Base-by-base conservation (phyloP, 2,797 vertebrate species). In the Loriculus beryllinus region DNA sequence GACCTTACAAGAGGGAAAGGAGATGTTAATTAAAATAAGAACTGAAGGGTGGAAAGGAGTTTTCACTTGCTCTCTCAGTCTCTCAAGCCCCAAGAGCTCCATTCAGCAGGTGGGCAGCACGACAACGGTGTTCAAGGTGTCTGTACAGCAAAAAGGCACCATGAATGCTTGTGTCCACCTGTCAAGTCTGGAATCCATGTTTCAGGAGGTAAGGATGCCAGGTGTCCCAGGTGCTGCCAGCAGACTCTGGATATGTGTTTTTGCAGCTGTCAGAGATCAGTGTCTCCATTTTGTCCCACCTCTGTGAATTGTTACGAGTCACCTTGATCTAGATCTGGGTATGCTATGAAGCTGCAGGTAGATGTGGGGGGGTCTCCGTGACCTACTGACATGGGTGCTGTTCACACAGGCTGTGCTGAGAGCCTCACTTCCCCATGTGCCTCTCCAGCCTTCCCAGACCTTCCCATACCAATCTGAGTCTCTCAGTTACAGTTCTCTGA, bases 351-450 rank as follows among this genome's bases (percentile, higher is more conserved):
- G 22, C 14, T 59, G 31, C 49, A 19, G 42, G 16, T 33, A 14
- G 45, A 6, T 40, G 26, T 47, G 22, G 13, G 14, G 6, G 5
- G 10, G 7, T 71, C 20, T 68, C 33, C 0, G 3, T 2, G 39
- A 31, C 42, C 35, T 68, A 6, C 54, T 72, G 12, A 45, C 15
- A 8, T 0, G 1, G 20, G 9, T 67, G 54, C 5, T 1, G 1
- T 39, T 85, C 35, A 10, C 2, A 3, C 14, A 43, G 22, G 57
- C 49, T 12, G 0, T 40, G 42, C 37, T 20, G 45, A 23, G 67
- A 56, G 14, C 33, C 19, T 16, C 26, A 3, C 3, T 8, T 59
- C 40, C n/a, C 22, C 23, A 14, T 12, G 6, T 40, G 9, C 17
- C 63, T 87, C 64, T 31, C 19, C 25, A 45, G 28, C 45, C 54